Percentiles rank a stretch among this genome's conserved stretches.
Evolutionary conservation across 2,113 vertebrate species (phyloP).

Genomic region (Pardalotus punctatus): DNA sequence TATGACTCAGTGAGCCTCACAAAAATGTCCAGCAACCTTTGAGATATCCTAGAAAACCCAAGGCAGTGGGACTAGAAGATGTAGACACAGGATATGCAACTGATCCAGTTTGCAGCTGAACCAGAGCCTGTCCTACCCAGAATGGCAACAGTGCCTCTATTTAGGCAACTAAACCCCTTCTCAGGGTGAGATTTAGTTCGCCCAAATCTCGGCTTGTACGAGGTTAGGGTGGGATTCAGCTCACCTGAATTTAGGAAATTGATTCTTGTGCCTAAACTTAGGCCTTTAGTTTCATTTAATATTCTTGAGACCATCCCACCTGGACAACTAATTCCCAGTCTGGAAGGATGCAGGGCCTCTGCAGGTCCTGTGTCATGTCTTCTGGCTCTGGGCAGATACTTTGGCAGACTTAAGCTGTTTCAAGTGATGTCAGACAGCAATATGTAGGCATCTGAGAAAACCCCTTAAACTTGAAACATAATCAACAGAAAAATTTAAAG

Average conservation of each 20-base stretch:
- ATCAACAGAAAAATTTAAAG: neutral
- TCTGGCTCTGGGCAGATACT: neutral
- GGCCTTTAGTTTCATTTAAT: neutral
- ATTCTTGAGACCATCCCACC: neutral
- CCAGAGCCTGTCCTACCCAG: neutral
- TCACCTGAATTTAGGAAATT: neutral
- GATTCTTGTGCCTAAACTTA: neutral
- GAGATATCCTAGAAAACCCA: neutral
- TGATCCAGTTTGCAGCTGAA: neutral
- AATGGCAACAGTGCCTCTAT: neutral
- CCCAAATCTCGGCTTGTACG: neutral
- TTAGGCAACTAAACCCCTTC: neutral
- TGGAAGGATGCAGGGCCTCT: neutral
- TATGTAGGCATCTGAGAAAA: neutral
- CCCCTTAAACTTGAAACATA: neutral
- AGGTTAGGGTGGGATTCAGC: neutral
- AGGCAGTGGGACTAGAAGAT: neutral
- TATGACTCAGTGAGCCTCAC: neutral
- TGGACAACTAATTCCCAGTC: accelerated
- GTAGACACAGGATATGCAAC: neutral
- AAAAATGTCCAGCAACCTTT: neutral
- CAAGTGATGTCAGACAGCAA: neutral
- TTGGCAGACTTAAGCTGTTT: neutral
- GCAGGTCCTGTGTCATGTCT: neutral
- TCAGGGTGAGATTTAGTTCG: accelerated